Conservation (phyloP, 2,113 vertebrate genomes). For the Tinamus guttatus region DNA sequence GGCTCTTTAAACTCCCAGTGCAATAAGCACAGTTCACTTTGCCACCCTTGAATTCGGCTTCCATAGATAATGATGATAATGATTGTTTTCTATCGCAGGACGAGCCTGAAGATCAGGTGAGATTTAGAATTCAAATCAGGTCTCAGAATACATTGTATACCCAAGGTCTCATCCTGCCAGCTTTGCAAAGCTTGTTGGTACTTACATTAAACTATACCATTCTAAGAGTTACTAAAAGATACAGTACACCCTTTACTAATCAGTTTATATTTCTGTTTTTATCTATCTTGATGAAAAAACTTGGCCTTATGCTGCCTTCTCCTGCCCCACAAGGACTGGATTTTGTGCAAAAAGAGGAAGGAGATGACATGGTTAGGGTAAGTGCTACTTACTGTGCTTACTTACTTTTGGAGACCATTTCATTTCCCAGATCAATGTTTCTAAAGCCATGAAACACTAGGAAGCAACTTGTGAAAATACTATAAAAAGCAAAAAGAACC, state of each 20-base stretch:
- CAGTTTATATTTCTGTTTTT: not conserved
- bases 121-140: not conserved
- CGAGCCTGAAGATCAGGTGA: not conserved
- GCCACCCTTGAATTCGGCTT: not conserved
- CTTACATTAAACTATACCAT: not conserved
- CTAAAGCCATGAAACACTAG: not conserved
- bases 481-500: not conserved
- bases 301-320: not conserved
- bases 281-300: not conserved
- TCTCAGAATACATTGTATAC: not conserved
- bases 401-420: not conserved
- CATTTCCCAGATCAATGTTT: not conserved
- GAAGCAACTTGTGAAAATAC: not conserved
- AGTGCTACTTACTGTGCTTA: too few relatives aligned
- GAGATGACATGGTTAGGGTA: not conserved
- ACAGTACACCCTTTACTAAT: too few relatives aligned
- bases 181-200: not conserved
- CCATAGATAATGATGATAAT: not conserved
- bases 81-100: not conserved
- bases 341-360: not conserved
- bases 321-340: not conserved
- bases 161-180: not conserved
- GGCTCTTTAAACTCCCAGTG: not conserved
- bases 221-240: not conserved
- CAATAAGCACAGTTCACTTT: not conserved